phyloP scores from a whole-genome alignment of 2,113 vertebrate genomes.

The Gymnorhina tibicen region DNA sequence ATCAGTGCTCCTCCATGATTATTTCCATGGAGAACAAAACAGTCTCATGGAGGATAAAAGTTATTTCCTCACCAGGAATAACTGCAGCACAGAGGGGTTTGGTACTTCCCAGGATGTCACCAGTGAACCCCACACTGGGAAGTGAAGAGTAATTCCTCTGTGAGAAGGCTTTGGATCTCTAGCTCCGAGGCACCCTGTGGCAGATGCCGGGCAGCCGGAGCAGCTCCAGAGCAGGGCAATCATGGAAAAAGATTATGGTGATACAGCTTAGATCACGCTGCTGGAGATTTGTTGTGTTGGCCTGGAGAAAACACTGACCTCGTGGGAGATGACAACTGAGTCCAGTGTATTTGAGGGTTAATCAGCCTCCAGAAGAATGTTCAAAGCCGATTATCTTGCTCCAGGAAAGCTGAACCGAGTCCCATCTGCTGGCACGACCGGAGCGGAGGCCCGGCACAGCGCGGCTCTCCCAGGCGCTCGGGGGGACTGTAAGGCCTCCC shows the following conservation, averaged over 20 bases:
- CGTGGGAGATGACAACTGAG: neutral
- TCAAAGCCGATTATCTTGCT: neutral
- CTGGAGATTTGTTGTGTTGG: neutral
- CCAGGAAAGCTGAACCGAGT: neutral
- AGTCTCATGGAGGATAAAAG: neutral
- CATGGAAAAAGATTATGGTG: neutral
- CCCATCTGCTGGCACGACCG: neutral
- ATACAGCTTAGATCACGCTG: rapidly evolving
- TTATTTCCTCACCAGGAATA: neutral
- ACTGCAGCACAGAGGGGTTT: neutral
- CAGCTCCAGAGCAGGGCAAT: neutral
- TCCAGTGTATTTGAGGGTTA: neutral
- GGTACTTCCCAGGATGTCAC: neutral
- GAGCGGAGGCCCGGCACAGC: rapidly evolving
- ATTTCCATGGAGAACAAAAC: neutral
- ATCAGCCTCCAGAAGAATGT: neutral
- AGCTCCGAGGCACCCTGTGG: rapidly evolving
- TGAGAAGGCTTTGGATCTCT: neutral
- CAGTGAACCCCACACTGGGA: rapidly evolving
- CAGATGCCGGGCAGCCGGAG: neutral
- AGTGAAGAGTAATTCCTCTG: neutral
- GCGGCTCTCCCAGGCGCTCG: rapidly evolving
- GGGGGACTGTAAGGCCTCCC: neutral
- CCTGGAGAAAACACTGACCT: neutral
- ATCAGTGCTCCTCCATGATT: rapidly evolving